Evolutionary conservation across 2,797 vertebrate genomes (phyloP).

Genomic region (Malurus leucopterus): DNA sequence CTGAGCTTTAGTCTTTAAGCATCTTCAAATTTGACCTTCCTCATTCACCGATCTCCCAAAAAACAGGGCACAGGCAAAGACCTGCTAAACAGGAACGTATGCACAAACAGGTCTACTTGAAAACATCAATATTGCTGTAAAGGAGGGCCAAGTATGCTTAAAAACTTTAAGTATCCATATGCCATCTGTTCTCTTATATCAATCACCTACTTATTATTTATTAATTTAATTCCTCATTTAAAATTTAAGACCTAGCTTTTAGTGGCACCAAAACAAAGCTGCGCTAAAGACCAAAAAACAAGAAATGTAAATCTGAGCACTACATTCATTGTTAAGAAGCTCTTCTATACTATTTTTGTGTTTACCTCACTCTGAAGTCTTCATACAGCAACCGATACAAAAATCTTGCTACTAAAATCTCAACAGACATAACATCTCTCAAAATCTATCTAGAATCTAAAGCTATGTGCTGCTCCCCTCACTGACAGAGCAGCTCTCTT

Average conservation of each 20-base stretch:
- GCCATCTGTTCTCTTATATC: neutral
- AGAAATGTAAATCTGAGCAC: neutral
- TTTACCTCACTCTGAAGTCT: neutral
- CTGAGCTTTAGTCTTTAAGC: neutral
- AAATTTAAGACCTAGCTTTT: neutral
- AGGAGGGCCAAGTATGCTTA: neutral
- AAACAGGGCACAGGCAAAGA: neutral
- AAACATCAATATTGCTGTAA: neutral
- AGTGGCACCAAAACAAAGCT: neutral
- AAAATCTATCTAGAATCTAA: neutral
- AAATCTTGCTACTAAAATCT: neutral
- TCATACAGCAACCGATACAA: neutral
- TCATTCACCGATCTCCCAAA: neutral
- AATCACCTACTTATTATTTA: neutral
- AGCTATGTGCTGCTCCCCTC: neutral
- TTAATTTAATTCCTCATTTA: neutral
- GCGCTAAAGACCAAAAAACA: neutral
- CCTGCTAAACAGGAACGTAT: neutral
- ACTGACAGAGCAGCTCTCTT: neutral
- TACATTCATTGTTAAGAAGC: neutral
- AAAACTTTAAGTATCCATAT: neutral
- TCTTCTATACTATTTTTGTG: neutral
- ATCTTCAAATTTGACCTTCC: neutral
- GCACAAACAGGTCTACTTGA: neutral
- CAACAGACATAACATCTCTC: neutral